These are phyloP conservation scores for Papilio machaon DNA, from an alignment of 1,140 invertebrate species.

Conservation along the genomic window DNA sequence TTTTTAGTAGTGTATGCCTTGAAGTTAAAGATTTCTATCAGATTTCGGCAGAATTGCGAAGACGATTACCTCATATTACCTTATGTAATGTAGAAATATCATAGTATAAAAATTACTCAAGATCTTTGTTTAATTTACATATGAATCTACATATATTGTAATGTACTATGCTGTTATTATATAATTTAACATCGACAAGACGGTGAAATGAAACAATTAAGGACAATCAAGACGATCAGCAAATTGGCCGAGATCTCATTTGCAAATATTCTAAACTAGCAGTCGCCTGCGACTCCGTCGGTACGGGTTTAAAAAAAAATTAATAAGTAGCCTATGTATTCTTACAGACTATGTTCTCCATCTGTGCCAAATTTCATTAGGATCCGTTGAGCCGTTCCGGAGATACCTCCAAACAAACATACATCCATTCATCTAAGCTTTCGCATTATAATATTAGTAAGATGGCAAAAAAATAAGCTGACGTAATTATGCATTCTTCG, in stretches of 20 bases:
- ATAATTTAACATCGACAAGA: not conserved
- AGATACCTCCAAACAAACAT: no score
- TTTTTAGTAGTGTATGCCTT: not conserved
- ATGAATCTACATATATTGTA: not conserved
- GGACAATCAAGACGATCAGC: constrained; percentile 2
- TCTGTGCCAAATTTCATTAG: no score
- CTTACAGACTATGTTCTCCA: no score
- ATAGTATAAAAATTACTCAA: constrained; percentile 4
- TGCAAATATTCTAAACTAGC: not conserved
- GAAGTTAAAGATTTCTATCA: not conserved
- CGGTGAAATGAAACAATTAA: constrained; percentile 13
- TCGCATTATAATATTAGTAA: no score
- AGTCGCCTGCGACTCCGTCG: no score
- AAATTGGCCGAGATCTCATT: not conserved
- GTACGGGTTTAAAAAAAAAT: no score
- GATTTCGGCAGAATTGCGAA: not conserved
- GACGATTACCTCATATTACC: not conserved
- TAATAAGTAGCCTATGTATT: no score
- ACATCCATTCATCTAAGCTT: no score
- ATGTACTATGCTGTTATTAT: not conserved
- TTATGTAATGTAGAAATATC: constrained; percentile 24
- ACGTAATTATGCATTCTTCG: not conserved
- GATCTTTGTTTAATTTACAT: constrained; percentile 13
- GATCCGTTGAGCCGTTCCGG: no score
- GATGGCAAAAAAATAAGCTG: not conserved